These are phyloP conservation scores for Sarcophaga caerulescens DNA, from an alignment of 2,888 invertebrate species.

Conservation along the genomic window DNA sequence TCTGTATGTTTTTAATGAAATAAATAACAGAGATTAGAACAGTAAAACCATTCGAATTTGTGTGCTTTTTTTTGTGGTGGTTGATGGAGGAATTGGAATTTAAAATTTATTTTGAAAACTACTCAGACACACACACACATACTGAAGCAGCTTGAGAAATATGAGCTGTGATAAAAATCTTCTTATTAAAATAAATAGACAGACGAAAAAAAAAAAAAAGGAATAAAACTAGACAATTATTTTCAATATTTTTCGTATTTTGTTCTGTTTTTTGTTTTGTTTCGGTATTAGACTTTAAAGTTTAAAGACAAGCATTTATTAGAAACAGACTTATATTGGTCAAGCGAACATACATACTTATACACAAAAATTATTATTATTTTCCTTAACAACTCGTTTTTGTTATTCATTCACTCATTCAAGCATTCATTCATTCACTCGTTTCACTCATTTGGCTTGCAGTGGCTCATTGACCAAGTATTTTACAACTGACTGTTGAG, in stretches of 20 bases:
- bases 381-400: constrained; percentile 22
- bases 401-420: neutral
- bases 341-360: constrained; percentile 47
- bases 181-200: constrained; percentile 56
- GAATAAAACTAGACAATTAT: constrained; percentile 49
- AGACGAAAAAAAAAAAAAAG: constrained; percentile 23
- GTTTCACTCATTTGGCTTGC: neutral
- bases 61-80: too few relatives aligned
- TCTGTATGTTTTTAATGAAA: constrained; percentile 3
- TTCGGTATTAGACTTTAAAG: neutral
- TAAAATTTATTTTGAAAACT: neutral
- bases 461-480: constrained; percentile 9
- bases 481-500: constrained; percentile 45
- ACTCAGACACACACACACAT: too few relatives aligned
- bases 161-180: constrained; percentile 70
- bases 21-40: constrained; percentile 40
- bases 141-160: constrained; percentile 61
- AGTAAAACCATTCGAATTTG: constrained; percentile 2
- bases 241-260: constrained; percentile 22
- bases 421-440: neutral
- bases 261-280: neutral
- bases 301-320: constrained; percentile 50
- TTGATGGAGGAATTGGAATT: constrained; percentile 21
- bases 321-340: constrained; percentile 43
- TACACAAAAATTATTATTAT: constrained; percentile 33